Base-by-base conservation (phyloP, 2,113 vertebrate genomes). In the Galemys pyrenaicus region DNA sequence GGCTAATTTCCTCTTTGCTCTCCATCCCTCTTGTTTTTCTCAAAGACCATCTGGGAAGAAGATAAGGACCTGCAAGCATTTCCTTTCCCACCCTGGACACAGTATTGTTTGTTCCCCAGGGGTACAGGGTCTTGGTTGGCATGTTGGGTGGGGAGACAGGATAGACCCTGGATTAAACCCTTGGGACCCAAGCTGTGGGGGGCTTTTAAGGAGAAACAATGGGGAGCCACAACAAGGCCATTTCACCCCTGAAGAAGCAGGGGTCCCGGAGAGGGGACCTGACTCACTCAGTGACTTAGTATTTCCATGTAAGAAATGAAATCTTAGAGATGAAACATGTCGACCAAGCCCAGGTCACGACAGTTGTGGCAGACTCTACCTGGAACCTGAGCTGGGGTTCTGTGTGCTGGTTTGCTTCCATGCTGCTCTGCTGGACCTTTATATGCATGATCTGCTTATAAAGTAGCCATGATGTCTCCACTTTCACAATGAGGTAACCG, bases 21-120 rank as follows among this genome's bases (percentile, higher is more conserved):
- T 85, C 41, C 9, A 10, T 28, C 60, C 46, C 20, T 54, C 32
- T 82, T 86, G 17, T 70, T 92, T 81, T 78, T 87, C 65, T 68
- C 12, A 44, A 32, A 60, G 60, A 4, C 19, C 62, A 32, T 12
- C 41, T 20, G 70, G 44, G 70, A 30, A 70, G 41, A 44, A n/a
- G 22, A 44, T 26, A 3, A 19, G 24, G 16, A n/a, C 37, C 77
- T 60, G 4, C 35, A 49, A 67, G 13, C 41, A 13, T 49, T 58
- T 37, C 10, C 12, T 51, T 44, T 64, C 41, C 68, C 17, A 51
- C 26, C 7, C n/a, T 26, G 58, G 80, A 46, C 67, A 5, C 19
- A 17, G 5, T 6, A 35, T 2, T 2, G 5, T 56, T 2, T 2
- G 5, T 56, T 71, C 46, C 28, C n/a, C 2, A 19, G 10, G 44